Evolutionary conservation across 2,797 vertebrate species (phyloP).

Genomic region (Alca torda): DNA sequence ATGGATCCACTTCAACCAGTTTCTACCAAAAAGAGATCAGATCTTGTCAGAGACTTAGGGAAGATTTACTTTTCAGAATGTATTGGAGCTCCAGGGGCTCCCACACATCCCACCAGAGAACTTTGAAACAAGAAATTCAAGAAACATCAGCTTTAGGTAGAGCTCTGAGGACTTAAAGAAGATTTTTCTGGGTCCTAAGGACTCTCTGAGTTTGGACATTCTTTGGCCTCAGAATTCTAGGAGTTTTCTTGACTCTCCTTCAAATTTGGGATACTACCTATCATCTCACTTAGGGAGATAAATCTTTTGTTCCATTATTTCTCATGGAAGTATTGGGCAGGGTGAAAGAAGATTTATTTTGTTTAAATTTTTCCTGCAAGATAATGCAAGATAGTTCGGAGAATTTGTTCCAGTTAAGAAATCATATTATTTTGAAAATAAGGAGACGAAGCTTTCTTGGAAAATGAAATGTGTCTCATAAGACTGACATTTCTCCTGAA

Average conservation of each 20-base stretch:
- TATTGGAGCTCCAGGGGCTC: not conserved
- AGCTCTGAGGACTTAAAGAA: not conserved
- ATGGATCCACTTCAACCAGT: not conserved
- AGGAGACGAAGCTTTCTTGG: not conserved
- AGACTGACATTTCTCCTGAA: not conserved
- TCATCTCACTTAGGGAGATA: not conserved
- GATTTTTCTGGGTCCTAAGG: not conserved
- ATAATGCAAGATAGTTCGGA: not conserved
- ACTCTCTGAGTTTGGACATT: not conserved
- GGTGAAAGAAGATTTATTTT: not conserved
- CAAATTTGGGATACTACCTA: not conserved
- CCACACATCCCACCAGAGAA: not conserved
- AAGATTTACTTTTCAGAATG: not conserved
- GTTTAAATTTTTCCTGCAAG: not conserved
- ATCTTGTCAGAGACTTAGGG: not conserved
- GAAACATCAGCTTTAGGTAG: rapidly evolving
- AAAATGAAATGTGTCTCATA: not conserved
- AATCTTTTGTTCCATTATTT: not conserved
- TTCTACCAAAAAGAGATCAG: not conserved
- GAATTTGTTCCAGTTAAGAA: not conserved
- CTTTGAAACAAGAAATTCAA: not conserved
- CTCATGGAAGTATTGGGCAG: not conserved
- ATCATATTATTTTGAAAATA: not conserved
- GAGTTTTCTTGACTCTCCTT: not conserved
- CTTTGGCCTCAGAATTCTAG: not conserved